These are phyloP conservation scores for Crambe crambe DNA, from an alignment of 37 sponge, comb jelly and placozoan genomes.

Conservation along the genomic window DNA sequence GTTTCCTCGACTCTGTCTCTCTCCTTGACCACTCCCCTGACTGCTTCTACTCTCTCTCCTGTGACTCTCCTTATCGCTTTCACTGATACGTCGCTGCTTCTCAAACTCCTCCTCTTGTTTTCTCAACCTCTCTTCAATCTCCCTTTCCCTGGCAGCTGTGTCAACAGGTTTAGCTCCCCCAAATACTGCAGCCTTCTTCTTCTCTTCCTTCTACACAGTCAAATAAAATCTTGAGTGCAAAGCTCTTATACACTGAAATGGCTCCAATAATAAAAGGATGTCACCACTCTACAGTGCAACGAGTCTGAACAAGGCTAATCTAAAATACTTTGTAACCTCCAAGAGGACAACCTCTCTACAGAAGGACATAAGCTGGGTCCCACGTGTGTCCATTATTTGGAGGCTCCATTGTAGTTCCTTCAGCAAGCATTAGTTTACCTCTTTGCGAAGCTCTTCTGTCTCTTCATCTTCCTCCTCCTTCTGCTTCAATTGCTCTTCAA, in stretches of 20 bases:
- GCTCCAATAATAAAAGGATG: neutral
- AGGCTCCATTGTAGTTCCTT: no score
- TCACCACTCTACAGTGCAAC: no score
- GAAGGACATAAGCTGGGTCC: no score
- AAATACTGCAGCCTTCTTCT: conserved; percentile 50
- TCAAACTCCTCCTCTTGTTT: conserved; percentile 16
- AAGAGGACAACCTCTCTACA: no score
- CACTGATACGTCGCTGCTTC: neutral
- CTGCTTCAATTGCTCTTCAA: conserved; percentile 67
- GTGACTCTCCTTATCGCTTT: neutral
- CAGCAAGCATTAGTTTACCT: no score
- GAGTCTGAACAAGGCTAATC: no score
- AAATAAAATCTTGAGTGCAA: neutral
- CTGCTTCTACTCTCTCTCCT: neutral
- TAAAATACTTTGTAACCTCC: no score
- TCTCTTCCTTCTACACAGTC: neutral
- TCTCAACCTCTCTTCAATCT: conserved; percentile 42
- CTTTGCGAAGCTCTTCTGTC: no score
- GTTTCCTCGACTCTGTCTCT: neutral
- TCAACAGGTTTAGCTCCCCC: conserved; percentile 87
- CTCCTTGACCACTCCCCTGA: neutral
- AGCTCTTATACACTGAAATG: neutral
- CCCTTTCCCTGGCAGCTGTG: conserved; percentile 49
- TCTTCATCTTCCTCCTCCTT: conserved; percentile 41
- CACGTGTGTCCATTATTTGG: no score